Conservation (phyloP, 2,113 vertebrate species). For the Pionites leucogaster region DNA sequence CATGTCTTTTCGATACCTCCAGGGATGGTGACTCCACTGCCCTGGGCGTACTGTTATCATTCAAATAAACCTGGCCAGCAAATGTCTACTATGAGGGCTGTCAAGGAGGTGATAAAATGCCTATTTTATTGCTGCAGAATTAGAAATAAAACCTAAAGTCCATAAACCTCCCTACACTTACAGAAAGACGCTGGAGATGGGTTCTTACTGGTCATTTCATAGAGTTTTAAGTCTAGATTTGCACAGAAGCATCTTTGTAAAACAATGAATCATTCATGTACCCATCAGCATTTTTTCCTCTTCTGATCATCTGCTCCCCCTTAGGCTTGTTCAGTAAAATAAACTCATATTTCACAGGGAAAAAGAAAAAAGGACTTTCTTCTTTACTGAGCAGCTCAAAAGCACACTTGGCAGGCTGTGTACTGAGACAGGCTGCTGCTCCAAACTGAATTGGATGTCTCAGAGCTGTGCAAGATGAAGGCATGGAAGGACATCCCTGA, state of each 20-base stretch:
- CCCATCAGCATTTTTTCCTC: not conserved
- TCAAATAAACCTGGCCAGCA: not conserved
- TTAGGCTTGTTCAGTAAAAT: not conserved
- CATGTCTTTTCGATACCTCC: too few species aligned
- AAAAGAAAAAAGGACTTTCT: not conserved
- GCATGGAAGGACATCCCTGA: not conserved
- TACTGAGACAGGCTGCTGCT: not conserved
- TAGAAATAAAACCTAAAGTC: not conserved
- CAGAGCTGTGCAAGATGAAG: not conserved
- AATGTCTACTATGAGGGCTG: not conserved
- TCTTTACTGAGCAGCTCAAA: not conserved
- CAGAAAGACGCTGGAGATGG: not conserved
- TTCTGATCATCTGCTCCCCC: not conserved
- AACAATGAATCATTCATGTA: not conserved
- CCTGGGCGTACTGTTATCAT: not conserved
- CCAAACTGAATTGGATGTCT: fast-evolving
- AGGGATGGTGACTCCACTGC: not conserved
- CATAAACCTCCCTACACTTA: not conserved
- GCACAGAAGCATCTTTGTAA: not conserved
- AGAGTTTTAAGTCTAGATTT: not conserved
- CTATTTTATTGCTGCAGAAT: not conserved
- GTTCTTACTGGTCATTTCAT: not conserved
- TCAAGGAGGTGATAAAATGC: not conserved
- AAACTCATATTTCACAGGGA: not conserved
- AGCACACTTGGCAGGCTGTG: not conserved